Percentiles rank a stretch among this genome's conserved stretches.
phyloP scores from a whole-genome alignment of 1,140 invertebrate genomes.

The Caerostris extrusa region DNA sequence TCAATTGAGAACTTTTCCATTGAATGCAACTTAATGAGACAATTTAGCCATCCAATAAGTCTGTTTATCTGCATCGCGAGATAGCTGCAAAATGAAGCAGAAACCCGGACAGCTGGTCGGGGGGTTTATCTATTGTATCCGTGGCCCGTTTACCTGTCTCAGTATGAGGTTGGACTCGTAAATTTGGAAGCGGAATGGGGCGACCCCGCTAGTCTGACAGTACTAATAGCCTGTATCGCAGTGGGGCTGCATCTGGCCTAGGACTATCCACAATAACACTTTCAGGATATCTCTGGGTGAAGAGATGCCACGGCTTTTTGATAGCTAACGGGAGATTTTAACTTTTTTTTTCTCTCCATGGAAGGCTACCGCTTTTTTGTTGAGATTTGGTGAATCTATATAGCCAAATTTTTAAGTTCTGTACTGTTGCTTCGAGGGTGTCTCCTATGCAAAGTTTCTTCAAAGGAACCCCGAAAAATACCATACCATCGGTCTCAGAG shows the following conservation, averaged over 20 bases:
- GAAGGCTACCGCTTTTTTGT: not conserved
- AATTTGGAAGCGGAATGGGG: conserved; percentile 57
- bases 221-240: conserved; percentile 76
- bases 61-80: not conserved
- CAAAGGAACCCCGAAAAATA: too few relatives aligned
- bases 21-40: conserved; percentile 4
- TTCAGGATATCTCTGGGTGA: conserved; percentile 57
- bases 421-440: too few relatives aligned
- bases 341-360: not conserved
- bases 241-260: conserved; percentile 66
- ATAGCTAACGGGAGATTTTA: not conserved
- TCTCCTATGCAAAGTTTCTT: too few relatives aligned
- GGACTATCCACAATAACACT: conserved; percentile 52
- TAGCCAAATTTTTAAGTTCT: too few relatives aligned
- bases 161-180: conserved; percentile 68
- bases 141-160: conserved; percentile 59
- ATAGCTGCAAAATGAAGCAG: conserved; percentile 35
- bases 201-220: conserved; percentile 62
- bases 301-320: conserved; percentile 15
- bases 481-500: too few relatives aligned
- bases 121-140: conserved; percentile 71
- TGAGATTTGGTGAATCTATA: too few relatives aligned
- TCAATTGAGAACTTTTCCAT: not conserved
- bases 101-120: conserved; percentile 48
- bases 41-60: conserved; percentile 44